These are phyloP conservation scores for crab-eating macaque (Macaca fascicularis) DNA, from an alignment of 2,113 vertebrate genomes.

Conservation along the genomic window T2T-MFA8v1.1 NC_088375.1:173985501-173986000, in stretches of 20 bases:
- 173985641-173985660: slow-evolving; percentile 61
- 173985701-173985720: slow-evolving; percentile 34
- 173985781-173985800: slow-evolving; percentile 55
- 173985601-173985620: slow-evolving; percentile 53
- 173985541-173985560: slow-evolving; percentile 67
- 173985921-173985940: slow-evolving; percentile 62
- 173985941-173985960: slow-evolving; percentile 51
- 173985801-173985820: slow-evolving; percentile 51
- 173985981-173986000: slow-evolving; percentile 40
- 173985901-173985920: slow-evolving; percentile 44
- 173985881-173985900: slow-evolving; percentile 49
- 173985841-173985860: not conserved
- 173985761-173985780: slow-evolving; percentile 53
- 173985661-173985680: slow-evolving; percentile 68
- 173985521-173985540: slow-evolving; percentile 39
- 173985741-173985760: slow-evolving; percentile 47
- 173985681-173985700: slow-evolving; percentile 51
- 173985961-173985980: slow-evolving; percentile 44
- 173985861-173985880: slow-evolving; percentile 34
- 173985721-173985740: not conserved
- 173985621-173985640: slow-evolving; percentile 63
- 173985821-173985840: slow-evolving; percentile 34
- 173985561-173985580: slow-evolving; percentile 35
- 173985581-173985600: slow-evolving; percentile 66
- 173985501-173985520: slow-evolving; percentile 73